phyloP scores from a whole-genome alignment of 2,888 invertebrate species.

The Tinea semifulvella region DNA sequence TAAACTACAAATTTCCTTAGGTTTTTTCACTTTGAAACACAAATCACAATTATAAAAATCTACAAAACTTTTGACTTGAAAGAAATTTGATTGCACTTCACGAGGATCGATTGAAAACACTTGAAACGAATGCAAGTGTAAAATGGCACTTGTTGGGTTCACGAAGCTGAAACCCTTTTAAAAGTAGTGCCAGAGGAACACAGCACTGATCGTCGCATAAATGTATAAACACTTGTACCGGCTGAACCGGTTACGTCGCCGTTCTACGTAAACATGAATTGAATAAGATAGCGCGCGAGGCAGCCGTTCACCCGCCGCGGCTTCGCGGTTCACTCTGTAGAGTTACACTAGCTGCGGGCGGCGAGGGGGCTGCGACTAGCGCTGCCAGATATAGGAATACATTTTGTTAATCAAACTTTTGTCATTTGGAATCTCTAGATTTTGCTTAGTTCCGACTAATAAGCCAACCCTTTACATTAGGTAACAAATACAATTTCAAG shows the following conservation, averaged over 20 bases:
- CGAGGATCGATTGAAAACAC: slow-evolving; percentile 2
- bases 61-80: neutral
- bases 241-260: slow-evolving; percentile 34
- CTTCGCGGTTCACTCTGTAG: slow-evolving; percentile 52
- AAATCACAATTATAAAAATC: slow-evolving; percentile 7
- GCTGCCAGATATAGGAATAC: neutral
- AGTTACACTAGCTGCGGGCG: slow-evolving; percentile 53
- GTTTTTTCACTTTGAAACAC: slow-evolving; percentile 9
- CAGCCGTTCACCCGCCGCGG: slow-evolving; percentile 39
- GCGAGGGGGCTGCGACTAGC: slow-evolving; percentile 35
- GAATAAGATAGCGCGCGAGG: neutral
- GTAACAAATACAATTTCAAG: no score
- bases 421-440: no score
- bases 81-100: neutral
- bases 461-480: no score
- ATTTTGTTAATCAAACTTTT: no score
- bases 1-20: neutral
- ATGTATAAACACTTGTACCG: slow-evolving; percentile 36
- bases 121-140: neutral
- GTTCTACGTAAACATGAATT: slow-evolving; percentile 11
- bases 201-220: slow-evolving; percentile 45
- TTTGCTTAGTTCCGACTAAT: no score
- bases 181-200: slow-evolving; percentile 32
- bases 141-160: slow-evolving; percentile 19
- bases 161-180: slow-evolving; percentile 27